Evolutionary conservation across 2,797 vertebrate species (phyloP).

Genomic region (Buphagus erythrorhynchus): DNA sequence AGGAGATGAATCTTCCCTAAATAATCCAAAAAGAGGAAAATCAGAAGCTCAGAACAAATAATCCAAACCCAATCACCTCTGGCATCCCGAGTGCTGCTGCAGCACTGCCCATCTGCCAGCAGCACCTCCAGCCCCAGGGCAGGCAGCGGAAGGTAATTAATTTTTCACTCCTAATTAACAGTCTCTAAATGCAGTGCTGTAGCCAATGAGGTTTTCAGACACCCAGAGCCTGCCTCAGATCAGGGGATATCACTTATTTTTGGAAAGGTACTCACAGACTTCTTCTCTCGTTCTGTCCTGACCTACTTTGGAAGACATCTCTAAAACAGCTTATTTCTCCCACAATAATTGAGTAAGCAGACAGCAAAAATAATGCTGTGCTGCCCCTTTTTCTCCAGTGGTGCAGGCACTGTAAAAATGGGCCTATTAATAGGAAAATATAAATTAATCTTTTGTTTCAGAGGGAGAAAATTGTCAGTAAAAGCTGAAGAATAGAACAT

Average conservation of each 20-base stretch:
- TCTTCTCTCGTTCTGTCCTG: neutral
- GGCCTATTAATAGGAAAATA: neutral
- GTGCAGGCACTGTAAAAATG: neutral
- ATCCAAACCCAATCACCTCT: neutral
- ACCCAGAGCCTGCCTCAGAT: neutral
- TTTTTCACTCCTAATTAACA: neutral
- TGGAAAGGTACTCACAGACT: neutral
- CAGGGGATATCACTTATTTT: neutral
- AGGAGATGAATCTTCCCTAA: neutral
- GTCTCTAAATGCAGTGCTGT: neutral
- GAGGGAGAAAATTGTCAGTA: neutral
- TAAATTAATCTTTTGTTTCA: neutral
- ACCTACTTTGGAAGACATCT: slow-evolving; percentile 22
- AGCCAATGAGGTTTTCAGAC: neutral
- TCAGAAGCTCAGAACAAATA: neutral
- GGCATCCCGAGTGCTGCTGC: neutral
- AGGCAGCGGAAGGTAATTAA: neutral
- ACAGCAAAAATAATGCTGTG: neutral
- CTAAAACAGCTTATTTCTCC: neutral
- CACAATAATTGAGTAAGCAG: neutral
- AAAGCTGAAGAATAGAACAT: neutral
- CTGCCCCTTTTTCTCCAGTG: neutral
- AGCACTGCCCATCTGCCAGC: neutral
- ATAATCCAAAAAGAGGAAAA: neutral
- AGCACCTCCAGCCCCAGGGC: neutral